phyloP scores from a whole-genome alignment of 2,888 invertebrate species.

The Acanthoscelides obtectus region DNA sequence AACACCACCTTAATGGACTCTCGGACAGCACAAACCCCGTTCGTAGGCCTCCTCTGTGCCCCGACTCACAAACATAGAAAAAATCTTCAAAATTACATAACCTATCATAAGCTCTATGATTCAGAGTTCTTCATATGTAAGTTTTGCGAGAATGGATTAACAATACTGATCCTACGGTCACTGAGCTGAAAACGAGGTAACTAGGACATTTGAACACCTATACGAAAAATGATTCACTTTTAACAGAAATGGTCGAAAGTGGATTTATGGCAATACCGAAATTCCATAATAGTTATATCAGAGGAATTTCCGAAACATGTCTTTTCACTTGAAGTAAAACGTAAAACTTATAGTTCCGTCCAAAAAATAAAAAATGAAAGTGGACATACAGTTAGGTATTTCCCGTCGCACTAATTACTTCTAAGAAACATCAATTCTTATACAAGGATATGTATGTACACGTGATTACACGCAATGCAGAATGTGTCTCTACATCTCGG shows the following conservation, averaged over 20 bases:
- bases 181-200: no score
- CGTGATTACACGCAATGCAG: neutral
- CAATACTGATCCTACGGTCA: no score
- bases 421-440: neutral
- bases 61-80: no score
- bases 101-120: no score
- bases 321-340: neutral
- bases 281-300: neutral
- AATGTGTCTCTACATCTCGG: no score
- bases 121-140: no score
- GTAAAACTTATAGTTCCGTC: neutral
- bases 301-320: neutral
- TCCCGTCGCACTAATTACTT: neutral
- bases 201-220: neutral
- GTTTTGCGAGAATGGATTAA: no score
- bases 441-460: neutral
- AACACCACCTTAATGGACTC: no score
- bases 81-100: no score
- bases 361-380: neutral
- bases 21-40: no score
- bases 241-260: slow-evolving; percentile 1
- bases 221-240: neutral
- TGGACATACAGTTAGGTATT: neutral
- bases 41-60: no score
- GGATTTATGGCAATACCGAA: neutral